Evolutionary conservation across 2,888 invertebrate genomes (phyloP).

Genomic region (Morpho achilles): DNA sequence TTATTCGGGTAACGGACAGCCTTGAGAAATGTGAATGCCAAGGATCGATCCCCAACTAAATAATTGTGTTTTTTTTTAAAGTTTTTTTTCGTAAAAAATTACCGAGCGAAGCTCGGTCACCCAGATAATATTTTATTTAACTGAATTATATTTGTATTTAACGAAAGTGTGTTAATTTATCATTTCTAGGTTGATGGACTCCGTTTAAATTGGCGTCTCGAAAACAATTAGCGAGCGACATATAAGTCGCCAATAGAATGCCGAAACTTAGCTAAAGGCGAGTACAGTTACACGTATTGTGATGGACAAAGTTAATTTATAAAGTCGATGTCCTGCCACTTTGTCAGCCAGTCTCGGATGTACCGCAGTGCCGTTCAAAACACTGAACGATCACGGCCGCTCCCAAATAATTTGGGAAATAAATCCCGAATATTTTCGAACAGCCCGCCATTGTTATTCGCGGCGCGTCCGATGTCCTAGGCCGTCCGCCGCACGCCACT

Average conservation of each 20-base stretch:
- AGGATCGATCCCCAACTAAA: no score
- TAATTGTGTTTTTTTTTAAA: no score
- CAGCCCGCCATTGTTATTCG: conserved; percentile 53
- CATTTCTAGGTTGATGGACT: conserved; percentile 22
- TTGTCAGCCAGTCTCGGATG: conserved; percentile 61
- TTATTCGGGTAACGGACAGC: no score
- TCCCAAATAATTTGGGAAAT: conserved; percentile 60
- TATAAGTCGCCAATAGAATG: conserved; percentile 17
- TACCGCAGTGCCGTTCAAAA: conserved; percentile 63
- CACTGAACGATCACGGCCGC: conserved; percentile 60
- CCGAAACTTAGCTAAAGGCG: conserved; percentile 30
- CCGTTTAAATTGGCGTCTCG: conserved; percentile 13
- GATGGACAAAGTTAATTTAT: conserved; percentile 71
- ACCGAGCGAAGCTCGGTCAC: no score
- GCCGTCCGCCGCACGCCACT: conserved; percentile 73
- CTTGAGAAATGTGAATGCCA: no score
- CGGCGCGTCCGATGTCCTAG: conserved; percentile 62
- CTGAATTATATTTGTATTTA: neutral
- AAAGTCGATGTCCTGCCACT: conserved; percentile 74
- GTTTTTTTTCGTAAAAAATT: no score
- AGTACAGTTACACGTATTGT: conserved; percentile 59
- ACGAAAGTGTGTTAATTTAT: conserved; percentile 8
- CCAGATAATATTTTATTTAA: no score
- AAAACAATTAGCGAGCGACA: conserved; percentile 24
- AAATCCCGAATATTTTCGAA: conserved; percentile 47